Percentiles rank a stretch among this genome's conserved stretches.
phyloP scores from a whole-genome alignment of 2,797 vertebrate species.

The Taenioides sp. region DNA sequence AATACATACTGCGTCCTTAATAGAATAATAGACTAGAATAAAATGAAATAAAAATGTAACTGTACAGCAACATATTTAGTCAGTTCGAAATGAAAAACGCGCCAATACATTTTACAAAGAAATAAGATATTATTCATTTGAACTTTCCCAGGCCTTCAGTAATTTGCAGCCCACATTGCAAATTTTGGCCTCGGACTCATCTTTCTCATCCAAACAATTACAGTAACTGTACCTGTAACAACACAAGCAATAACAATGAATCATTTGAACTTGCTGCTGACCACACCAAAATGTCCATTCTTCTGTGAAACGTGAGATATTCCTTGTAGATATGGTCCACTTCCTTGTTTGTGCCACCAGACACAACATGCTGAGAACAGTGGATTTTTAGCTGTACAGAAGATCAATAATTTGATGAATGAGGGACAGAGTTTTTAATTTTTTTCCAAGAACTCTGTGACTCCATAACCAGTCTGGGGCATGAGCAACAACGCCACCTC shows the following conservation, averaged over 20 bases:
- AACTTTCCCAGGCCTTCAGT: no score
- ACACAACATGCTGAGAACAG: constrained; percentile 15
- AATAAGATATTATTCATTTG: not conserved
- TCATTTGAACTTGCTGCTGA: not conserved
- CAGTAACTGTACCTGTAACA: not conserved
- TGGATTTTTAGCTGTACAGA: constrained; percentile 20
- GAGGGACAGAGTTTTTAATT: constrained; percentile 28
- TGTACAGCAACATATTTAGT: not conserved
- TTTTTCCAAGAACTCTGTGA: constrained; percentile 29
- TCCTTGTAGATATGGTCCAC: not conserved
- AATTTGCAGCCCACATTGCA: not conserved
- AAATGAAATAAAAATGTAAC: no score
- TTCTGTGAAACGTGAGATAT: constrained; percentile 11
- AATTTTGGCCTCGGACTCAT: not conserved
- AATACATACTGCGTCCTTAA: no score
- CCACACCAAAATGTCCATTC: not conserved
- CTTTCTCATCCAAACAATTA: not conserved
- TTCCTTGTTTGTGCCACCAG: constrained; percentile 28
- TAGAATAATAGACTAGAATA: no score
- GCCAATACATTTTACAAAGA: not conserved
- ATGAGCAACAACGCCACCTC: no score
- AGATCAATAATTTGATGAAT: constrained; percentile 31
- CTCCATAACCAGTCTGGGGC: constrained; percentile 12
- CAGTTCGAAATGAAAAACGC: not conserved
- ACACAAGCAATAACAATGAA: not conserved